phyloP scores from a whole-genome alignment of 2,113 vertebrate genomes.

The Edolisoma coerulescens region DNA sequence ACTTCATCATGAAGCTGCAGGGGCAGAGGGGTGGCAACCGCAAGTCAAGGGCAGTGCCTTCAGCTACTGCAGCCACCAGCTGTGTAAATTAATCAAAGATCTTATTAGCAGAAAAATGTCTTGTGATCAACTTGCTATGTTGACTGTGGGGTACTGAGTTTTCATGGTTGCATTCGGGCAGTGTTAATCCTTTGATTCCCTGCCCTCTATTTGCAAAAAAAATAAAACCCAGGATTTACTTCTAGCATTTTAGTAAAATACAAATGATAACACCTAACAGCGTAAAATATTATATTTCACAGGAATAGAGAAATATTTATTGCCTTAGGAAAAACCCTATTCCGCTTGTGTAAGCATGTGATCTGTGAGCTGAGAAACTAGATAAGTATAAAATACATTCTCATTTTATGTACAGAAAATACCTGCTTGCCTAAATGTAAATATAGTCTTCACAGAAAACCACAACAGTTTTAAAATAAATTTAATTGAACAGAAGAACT shows the following conservation, averaged over 20 bases:
- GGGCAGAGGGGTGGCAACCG: neutral
- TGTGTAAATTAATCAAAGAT: neutral
- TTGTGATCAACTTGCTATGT: neutral
- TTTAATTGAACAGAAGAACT: neutral
- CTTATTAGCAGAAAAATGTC: neutral
- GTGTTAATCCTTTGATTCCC: neutral
- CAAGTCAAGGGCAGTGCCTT: neutral
- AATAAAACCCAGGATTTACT: neutral
- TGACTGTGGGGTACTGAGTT: neutral
- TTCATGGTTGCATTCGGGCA: neutral
- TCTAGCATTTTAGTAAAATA: neutral
- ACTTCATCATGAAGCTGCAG: rapidly evolving
- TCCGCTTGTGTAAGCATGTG: neutral
- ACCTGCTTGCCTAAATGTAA: neutral
- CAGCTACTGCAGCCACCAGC: neutral
- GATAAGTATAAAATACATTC: neutral
- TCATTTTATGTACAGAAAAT: neutral
- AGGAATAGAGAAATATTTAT: neutral
- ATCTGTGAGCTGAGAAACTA: conserved; percentile 25
- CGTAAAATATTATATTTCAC: neutral
- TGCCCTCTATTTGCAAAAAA: neutral
- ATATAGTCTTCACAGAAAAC: neutral
- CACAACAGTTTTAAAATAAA: neutral
- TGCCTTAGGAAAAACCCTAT: neutral
- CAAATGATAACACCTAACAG: neutral